These are phyloP conservation scores for Melanotaenia trifasciata DNA, from an alignment of 2,797 vertebrate species.

Conservation along the genomic window DNA sequence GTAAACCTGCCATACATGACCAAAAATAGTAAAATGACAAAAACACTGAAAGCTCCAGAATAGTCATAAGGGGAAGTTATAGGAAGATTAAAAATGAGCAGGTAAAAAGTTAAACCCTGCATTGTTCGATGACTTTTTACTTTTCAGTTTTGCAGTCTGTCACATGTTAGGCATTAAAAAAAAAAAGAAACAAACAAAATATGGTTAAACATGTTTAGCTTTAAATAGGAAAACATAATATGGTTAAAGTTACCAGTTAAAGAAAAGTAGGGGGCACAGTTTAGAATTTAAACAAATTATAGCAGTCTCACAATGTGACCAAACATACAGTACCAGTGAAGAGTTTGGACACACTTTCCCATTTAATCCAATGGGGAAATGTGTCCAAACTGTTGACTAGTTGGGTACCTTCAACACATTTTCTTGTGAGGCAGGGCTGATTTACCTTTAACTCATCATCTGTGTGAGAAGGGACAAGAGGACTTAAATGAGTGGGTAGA, in stretches of 20 bases:
- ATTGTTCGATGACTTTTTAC: not conserved
- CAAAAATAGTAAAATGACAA: too few relatives aligned
- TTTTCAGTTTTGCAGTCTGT: too few relatives aligned
- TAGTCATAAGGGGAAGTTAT: too few relatives aligned
- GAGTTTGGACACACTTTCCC: too few relatives aligned
- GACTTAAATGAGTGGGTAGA: constrained; percentile 28
- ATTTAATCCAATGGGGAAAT: not conserved
- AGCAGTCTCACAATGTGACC: not conserved
- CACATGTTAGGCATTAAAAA: too few relatives aligned
- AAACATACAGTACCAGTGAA: not conserved
- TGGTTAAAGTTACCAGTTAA: too few relatives aligned
- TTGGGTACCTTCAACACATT: not conserved
- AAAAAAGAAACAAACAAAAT: too few relatives aligned
- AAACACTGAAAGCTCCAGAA: too few relatives aligned
- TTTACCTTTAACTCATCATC: constrained; percentile 25
- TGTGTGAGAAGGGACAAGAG: constrained; percentile 1
- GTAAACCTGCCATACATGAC: too few relatives aligned
- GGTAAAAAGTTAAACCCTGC: not conserved
- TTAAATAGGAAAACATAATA: not conserved
- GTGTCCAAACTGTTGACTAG: not conserved
- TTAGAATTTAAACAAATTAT: not conserved
- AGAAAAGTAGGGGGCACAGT: too few relatives aligned
- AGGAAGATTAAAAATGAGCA: too few relatives aligned
- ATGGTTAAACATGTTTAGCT: not conserved
- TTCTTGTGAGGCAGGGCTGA: not conserved